phyloP scores from a whole-genome alignment of 2,113 vertebrate species.

The Urocitellus parryii region DNA sequence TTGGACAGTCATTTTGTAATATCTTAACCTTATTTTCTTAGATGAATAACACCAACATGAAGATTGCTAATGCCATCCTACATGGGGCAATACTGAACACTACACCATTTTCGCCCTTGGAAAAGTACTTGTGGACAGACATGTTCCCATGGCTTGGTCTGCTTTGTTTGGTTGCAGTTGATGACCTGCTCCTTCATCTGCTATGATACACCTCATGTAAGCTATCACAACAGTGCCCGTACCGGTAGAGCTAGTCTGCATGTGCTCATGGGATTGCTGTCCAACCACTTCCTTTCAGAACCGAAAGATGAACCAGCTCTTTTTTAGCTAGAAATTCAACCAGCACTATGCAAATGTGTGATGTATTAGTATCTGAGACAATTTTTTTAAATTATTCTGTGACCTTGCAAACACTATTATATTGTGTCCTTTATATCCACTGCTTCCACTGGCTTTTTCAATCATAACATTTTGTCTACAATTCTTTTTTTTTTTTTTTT shows the following conservation, averaged over 20 bases:
- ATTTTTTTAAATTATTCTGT: slow-evolving; percentile 73
- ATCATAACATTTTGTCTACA: not conserved
- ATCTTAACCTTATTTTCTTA: not conserved
- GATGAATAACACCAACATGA: not conserved
- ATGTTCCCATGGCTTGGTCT: not conserved
- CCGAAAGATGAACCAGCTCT: slow-evolving; percentile 23
- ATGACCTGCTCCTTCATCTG: slow-evolving; percentile 34
- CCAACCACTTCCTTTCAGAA: slow-evolving; percentile 53
- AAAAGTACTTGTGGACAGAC: not conserved
- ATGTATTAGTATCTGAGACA: not conserved
- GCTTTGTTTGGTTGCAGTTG: not conserved
- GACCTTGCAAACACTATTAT: not conserved
- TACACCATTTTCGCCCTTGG: not conserved
- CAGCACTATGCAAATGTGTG: not conserved
- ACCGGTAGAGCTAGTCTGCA: slow-evolving; percentile 52
- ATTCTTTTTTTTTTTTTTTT: slow-evolving; percentile 25
- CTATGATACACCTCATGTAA: not conserved
- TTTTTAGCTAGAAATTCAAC: slow-evolving; percentile 25
- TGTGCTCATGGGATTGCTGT: not conserved
- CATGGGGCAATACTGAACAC: not conserved
- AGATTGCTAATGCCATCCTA: too few relatives aligned
- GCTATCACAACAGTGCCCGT: slow-evolving; percentile 44
- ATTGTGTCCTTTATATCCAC: not conserved
- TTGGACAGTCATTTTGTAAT: not conserved
- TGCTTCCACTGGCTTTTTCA: not conserved